Evolutionary conservation across 2,113 vertebrate species (phyloP).

Genomic region (Cercocebus atys): DNA sequence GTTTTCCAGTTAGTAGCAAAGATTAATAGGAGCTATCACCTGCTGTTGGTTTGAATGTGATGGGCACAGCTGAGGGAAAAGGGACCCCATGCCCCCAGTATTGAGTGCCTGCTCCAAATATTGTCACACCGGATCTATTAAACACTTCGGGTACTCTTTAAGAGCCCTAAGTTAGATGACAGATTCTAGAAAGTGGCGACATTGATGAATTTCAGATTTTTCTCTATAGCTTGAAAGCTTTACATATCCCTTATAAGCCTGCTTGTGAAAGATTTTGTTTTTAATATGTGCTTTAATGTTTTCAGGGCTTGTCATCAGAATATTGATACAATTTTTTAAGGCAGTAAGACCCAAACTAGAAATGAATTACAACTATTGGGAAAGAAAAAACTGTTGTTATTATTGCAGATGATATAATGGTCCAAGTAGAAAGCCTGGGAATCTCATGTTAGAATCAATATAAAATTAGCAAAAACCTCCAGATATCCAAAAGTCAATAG

Average conservation of each 20-base stretch:
- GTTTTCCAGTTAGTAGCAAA: neutral
- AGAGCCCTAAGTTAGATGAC: neutral
- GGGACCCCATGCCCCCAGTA: neutral
- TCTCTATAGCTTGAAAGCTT: neutral
- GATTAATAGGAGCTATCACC: neutral
- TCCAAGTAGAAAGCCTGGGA: neutral
- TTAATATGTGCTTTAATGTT: neutral
- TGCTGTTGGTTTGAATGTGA: neutral
- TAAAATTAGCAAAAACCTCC: neutral
- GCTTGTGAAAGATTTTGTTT: neutral
- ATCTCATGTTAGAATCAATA: neutral
- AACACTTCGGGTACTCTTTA: neutral
- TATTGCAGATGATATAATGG: neutral
- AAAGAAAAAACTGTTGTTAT: neutral
- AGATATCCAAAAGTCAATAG: neutral
- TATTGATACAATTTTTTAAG: slow-evolving; percentile 6
- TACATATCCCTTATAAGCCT: neutral
- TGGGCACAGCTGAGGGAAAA: neutral
- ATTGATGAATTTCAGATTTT: neutral
- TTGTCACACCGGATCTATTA: neutral
- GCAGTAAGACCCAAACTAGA: neutral
- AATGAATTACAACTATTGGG: neutral
- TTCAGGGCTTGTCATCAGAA: neutral
- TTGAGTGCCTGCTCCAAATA: neutral
- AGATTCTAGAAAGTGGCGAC: neutral